Evolutionary conservation across 2,888 invertebrate genomes (phyloP).

Genomic region (Aromia moschata): DNA sequence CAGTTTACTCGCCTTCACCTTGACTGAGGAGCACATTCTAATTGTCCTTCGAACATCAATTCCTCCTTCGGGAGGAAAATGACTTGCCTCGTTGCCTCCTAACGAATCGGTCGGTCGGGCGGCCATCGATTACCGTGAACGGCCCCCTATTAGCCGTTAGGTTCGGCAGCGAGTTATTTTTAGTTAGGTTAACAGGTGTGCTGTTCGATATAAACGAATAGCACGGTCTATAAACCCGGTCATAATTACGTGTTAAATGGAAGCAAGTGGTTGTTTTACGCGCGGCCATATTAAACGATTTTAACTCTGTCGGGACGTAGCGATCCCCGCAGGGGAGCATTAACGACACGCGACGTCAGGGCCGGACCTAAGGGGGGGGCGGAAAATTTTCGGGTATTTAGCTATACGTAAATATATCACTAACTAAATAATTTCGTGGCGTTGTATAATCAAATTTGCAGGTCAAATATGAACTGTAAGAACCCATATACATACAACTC

Average conservation of each 20-base stretch:
- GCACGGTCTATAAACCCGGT: conserved; percentile 7
- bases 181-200: conserved; percentile 19
- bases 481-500: too few relatives aligned
- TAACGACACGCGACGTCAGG: neutral
- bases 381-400: too few relatives aligned
- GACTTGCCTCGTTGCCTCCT: neutral
- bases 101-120: neutral
- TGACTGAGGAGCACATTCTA: too few relatives aligned
- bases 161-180: conserved; percentile 11
- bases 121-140: neutral
- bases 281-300: conserved; percentile 10
- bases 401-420: too few relatives aligned
- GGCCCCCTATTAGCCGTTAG: neutral
- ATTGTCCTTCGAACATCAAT: too few relatives aligned
- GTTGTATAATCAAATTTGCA: too few relatives aligned
- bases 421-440: too few relatives aligned
- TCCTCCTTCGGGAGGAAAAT: too few relatives aligned
- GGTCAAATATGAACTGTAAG: too few relatives aligned
- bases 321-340: neutral
- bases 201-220: conserved; percentile 11
- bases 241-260: conserved; percentile 19
- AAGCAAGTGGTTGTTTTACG: conserved; percentile 19
- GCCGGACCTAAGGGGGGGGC: too few relatives aligned
- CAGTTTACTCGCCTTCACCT: too few relatives aligned
- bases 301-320: conserved; percentile 7